Conservation (phyloP, 2,888 invertebrate genomes). For the Coronaproctus castanopsis region DNA sequence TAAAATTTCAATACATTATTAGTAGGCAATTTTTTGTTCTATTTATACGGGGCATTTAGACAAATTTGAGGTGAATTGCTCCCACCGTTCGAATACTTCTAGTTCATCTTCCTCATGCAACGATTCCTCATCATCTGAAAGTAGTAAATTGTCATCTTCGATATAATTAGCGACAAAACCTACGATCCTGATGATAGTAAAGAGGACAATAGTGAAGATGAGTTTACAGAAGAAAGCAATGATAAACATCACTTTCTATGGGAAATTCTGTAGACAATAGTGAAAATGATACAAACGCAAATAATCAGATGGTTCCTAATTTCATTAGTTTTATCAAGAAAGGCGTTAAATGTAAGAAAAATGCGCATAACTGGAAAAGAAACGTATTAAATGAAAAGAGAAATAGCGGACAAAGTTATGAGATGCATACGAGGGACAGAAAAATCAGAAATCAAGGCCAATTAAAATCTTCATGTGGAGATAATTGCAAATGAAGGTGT, state of each 20-base stretch:
- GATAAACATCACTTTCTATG: slow-evolving; percentile 1
- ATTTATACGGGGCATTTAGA: too few species aligned
- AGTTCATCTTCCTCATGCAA: too few species aligned
- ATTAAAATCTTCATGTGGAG: slow-evolving; percentile 13
- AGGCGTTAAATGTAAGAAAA: slow-evolving; percentile 4
- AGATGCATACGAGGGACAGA: slow-evolving; percentile 3
- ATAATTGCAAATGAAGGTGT: slow-evolving; percentile 11
- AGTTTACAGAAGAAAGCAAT: slow-evolving; percentile 1
- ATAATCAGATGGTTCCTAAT: neutral
- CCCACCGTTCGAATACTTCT: too few species aligned
- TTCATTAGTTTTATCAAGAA: slow-evolving; percentile 6
- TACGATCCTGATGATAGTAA: neutral
- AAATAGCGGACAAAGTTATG: slow-evolving; percentile 6
- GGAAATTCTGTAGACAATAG: neutral
- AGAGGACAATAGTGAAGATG: neutral
- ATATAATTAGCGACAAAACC: slow-evolving; percentile 3
- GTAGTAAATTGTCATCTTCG: slow-evolving; percentile 5
- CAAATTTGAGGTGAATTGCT: too few species aligned
- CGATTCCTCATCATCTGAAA: neutral
- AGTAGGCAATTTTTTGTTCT: too few species aligned
- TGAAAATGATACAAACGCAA: neutral
- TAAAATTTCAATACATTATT: too few species aligned
- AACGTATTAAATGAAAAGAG: slow-evolving; percentile 6
- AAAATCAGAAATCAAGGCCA: slow-evolving; percentile 8
- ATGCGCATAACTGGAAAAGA: slow-evolving; percentile 7